Evolutionary conservation across 2,888 invertebrate genomes (phyloP), one percentile per base, ranked within the genome.

Genomic region (Pyralis farinalis): DNA sequence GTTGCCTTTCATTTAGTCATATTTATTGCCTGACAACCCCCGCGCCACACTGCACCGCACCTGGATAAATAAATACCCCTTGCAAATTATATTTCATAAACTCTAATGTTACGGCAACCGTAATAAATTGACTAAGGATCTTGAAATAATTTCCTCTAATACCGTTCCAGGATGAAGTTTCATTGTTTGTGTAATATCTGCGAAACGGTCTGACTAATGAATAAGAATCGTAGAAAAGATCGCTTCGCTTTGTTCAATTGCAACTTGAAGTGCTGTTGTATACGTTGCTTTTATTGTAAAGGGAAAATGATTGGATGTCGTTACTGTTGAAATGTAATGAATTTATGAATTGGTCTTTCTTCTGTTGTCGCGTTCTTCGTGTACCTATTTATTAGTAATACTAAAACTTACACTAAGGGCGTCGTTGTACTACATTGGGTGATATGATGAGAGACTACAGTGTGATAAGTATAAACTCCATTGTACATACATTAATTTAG

Each of bases 1-100:
- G 45, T 51, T 51, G 60, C 55, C 58, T 55, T 63, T 59, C 61
- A 61, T 60, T 63, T 55, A 53, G 46, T 47, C 48, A 53, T 69
- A 65, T 69, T 66, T 69, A 65, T 65, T 51, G 54, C 58, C 52
- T 49, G 57, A 50, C 57, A 54, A 46, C 39, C 52, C 41, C 16
- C 16, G 2, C 16, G 4, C 16, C 16, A 4, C 16, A 16, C 44
- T 49, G 34, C 34, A 43, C 53, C 51, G 47, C 54, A 64, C 53
- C 53, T 59, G 55, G 47, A 49, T 58, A 54, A 53, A 56, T 51
- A 55, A 57, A 52, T 54, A 51, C 44, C 46, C 42, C 41, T 33
- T 47, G 55, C 56, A 58, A 64, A 58, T 60, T 52, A 50, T 55
- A 56, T 56, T 58, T 54, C 58, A 51, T 51, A 52, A 49, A 53